These are phyloP conservation scores for Allophyes oxyacanthae DNA, from an alignment of 2,888 invertebrate genomes.

Conservation along the genomic window DNA sequence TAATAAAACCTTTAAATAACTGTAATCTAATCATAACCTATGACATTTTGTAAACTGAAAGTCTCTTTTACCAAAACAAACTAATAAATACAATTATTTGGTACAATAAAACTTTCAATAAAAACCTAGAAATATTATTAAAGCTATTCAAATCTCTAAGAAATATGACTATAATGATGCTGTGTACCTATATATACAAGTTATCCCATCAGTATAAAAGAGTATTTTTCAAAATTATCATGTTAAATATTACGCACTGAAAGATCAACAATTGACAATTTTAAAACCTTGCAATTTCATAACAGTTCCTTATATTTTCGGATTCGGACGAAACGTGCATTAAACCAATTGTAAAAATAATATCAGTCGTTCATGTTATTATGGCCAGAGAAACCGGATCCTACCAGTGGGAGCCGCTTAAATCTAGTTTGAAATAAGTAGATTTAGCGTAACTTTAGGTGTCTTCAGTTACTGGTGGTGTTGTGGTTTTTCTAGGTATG, in stretches of 20 bases:
- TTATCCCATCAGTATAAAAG: slow-evolving; percentile 41
- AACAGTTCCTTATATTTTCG: slow-evolving; percentile 57
- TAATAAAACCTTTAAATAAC: slow-evolving; percentile 80
- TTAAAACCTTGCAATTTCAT: slow-evolving; percentile 30
- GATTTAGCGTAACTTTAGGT: slow-evolving; percentile 51
- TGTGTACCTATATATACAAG: slow-evolving; percentile 71
- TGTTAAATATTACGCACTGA: slow-evolving; percentile 33
- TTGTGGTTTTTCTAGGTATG: slow-evolving; percentile 77
- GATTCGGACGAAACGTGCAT: slow-evolving; percentile 57
- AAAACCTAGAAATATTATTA: slow-evolving; percentile 75
- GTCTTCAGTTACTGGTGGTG: slow-evolving; percentile 64
- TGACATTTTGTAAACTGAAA: slow-evolving; percentile 84
- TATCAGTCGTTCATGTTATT: slow-evolving; percentile 69
- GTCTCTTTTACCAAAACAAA: slow-evolving; percentile 82
- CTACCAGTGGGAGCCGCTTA: slow-evolving; percentile 57
- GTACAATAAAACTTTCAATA: slow-evolving; percentile 83
- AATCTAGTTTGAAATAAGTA: slow-evolving; percentile 47
- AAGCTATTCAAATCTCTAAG: slow-evolving; percentile 84
- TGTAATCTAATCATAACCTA: slow-evolving; percentile 72
- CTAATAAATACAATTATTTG: slow-evolving; percentile 87
- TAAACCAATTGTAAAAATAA: slow-evolving; percentile 59
- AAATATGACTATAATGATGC: slow-evolving; percentile 83
- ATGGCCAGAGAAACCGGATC: slow-evolving; percentile 76
- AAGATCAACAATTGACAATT: slow-evolving; percentile 43
- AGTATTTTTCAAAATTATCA: slow-evolving; percentile 42